phyloP scores from a whole-genome alignment of 1,140 invertebrate species.

The Bradysia coprophila region DNA sequence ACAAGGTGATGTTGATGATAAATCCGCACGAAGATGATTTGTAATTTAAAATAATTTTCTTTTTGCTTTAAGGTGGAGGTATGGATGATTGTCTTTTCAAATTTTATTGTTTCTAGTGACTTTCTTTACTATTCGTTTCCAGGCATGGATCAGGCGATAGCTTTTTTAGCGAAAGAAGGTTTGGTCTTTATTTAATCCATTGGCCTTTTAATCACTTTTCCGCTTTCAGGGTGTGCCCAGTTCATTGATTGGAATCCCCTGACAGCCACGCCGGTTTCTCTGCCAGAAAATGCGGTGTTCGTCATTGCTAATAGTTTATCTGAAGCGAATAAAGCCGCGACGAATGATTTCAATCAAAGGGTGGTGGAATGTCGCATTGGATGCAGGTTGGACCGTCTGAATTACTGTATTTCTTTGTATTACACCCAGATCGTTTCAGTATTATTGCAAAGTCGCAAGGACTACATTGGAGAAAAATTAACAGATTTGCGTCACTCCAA shows the following conservation, averaged over 20 bases:
- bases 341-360: conserved; percentile 73
- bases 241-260: conserved; percentile 91
- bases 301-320: conserved; percentile 85
- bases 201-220: no score
- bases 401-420: conserved; percentile 2
- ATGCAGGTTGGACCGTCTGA: conserved; percentile 41
- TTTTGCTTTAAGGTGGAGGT: no score
- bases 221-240: conserved; percentile 50
- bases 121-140: no score
- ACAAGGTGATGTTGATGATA: no score
- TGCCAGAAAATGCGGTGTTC: conserved; percentile 72
- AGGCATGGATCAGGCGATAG: conserved; percentile 99
- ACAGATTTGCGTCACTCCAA: conserved; percentile 53
- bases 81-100: no score
- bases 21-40: no score
- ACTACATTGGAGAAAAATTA: conserved; percentile 35
- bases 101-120: no score
- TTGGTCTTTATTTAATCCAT: no score
- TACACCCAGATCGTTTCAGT: not conserved
- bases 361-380: conserved; percentile 89
- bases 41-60: no score
- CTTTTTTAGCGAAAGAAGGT: conserved; percentile 77
- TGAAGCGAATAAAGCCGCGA: conserved; percentile 86
- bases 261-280: conserved; percentile 47
- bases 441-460: not conserved